Evolutionary conservation across 2,797 vertebrate species (phyloP).

Genomic region (Acanthornis magna): DNA sequence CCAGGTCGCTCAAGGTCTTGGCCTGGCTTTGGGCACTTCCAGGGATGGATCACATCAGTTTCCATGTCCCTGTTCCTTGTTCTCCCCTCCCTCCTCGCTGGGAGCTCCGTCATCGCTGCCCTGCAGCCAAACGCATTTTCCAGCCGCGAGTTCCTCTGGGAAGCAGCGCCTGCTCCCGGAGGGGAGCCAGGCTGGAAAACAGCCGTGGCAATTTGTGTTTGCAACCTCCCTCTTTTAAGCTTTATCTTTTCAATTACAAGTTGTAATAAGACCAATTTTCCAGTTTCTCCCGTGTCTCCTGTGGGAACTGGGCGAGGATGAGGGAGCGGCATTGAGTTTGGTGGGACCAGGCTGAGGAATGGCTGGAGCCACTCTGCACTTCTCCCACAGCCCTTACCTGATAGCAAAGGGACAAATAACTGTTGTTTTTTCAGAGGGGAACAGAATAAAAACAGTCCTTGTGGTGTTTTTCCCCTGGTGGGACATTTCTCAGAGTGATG

Average conservation of each 20-base stretch:
- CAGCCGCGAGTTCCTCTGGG: not conserved
- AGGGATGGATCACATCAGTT: not conserved
- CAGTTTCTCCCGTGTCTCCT: not conserved
- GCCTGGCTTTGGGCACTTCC: not conserved
- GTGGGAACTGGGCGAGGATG: not conserved
- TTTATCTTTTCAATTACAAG: slow-evolving; percentile 59
- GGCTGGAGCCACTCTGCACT: not conserved
- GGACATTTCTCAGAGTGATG: not conserved
- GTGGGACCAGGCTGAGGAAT: not conserved
- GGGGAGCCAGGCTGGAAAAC: not conserved
- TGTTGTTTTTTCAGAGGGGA: not conserved
- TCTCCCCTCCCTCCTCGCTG: not conserved
- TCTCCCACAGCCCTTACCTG: not conserved
- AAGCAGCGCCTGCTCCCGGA: not conserved
- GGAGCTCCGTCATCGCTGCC: not conserved
- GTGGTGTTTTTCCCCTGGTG: not conserved
- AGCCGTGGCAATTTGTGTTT: not conserved
- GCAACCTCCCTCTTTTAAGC: not conserved
- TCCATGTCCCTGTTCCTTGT: not conserved
- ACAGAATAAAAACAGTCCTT: not conserved
- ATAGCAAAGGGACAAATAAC: not conserved
- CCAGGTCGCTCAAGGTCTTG: not conserved
- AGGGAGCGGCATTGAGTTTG: not conserved
- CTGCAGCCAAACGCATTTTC: not conserved
- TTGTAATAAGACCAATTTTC: slow-evolving; percentile 14